Evolutionary conservation across 2,797 vertebrate species (phyloP).

Genomic region (Anabacerthia variegaticeps): DNA sequence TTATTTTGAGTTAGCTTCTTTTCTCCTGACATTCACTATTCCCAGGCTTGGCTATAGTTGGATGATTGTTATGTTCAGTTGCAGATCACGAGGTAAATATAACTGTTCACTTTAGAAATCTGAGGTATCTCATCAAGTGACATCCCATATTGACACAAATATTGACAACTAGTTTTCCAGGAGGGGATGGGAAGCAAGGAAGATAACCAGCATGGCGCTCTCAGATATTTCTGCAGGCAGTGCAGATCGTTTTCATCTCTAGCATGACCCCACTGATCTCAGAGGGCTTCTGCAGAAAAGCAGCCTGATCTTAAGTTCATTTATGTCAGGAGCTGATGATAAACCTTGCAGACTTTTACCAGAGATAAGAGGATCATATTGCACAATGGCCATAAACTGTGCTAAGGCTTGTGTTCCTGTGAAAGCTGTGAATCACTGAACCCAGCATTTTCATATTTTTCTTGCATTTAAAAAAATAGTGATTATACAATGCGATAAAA

Average conservation of each 20-base stretch:
- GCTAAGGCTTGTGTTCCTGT: neutral
- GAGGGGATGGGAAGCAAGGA: neutral
- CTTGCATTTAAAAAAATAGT: neutral
- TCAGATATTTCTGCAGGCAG: neutral
- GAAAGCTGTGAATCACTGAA: neutral
- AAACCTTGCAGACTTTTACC: slow-evolving; percentile 20
- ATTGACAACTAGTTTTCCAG: neutral
- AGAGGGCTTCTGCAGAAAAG: neutral
- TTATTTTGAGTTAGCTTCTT: slow-evolving; percentile 23
- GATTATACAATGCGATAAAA: neutral
- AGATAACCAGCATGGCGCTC: neutral
- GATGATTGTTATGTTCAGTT: neutral
- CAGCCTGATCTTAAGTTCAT: neutral
- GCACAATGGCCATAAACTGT: neutral
- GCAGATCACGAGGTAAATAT: neutral
- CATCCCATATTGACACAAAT: neutral
- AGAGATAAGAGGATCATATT: neutral
- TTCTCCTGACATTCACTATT: slow-evolving; percentile 15
- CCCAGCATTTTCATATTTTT: neutral
- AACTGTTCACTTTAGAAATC: neutral
- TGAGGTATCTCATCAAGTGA: neutral
- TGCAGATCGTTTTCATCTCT: neutral
- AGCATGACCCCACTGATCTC: neutral
- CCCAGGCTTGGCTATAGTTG: neutral
- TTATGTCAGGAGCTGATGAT: neutral